Evolutionary conservation across 1,140 invertebrate species (phyloP).

Genomic region (Diachasma alloeum): DNA sequence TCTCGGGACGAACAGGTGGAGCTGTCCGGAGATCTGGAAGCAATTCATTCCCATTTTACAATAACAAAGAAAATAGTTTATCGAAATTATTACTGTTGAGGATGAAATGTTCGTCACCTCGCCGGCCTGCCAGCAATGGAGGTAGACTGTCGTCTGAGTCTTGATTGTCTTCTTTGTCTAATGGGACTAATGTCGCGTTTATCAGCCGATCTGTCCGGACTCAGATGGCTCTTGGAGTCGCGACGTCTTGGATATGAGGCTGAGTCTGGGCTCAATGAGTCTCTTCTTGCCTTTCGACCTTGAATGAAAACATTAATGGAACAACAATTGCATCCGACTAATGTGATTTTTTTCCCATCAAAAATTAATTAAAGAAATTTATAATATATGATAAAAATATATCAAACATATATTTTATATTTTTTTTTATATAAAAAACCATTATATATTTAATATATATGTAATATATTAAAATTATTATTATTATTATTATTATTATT

Average conservation of each 20-base stretch:
- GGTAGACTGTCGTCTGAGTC: conserved; percentile 81
- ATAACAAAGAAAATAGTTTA: background rate
- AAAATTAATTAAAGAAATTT: too few species aligned
- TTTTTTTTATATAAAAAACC: too few species aligned
- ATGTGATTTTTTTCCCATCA: too few species aligned
- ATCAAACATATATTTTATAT: too few species aligned
- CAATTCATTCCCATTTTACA: background rate
- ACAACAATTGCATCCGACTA: too few species aligned
- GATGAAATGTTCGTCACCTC: conserved; percentile 40
- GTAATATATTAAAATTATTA: too few species aligned
- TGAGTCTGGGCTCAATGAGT: conserved; percentile 88
- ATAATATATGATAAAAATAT: too few species aligned
- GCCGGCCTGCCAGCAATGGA: conserved; percentile 71
- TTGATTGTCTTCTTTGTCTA: conserved; percentile 67
- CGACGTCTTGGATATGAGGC: conserved; percentile 73
- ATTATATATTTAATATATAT: too few species aligned
- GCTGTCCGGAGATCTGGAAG: conserved; percentile 63
- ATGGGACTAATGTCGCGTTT: conserved; percentile 76
- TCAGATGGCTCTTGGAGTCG: conserved; percentile 80
- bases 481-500: too few species aligned
- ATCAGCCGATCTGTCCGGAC: conserved; percentile 78
- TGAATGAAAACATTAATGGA: conserved; percentile 47
- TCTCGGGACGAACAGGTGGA: conserved; percentile 69
- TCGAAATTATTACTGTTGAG: background rate
- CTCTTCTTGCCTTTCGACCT: conserved; percentile 78